Evolutionary conservation across 1,140 invertebrate genomes (phyloP).

Genomic region (Platyscapa corneri): DNA sequence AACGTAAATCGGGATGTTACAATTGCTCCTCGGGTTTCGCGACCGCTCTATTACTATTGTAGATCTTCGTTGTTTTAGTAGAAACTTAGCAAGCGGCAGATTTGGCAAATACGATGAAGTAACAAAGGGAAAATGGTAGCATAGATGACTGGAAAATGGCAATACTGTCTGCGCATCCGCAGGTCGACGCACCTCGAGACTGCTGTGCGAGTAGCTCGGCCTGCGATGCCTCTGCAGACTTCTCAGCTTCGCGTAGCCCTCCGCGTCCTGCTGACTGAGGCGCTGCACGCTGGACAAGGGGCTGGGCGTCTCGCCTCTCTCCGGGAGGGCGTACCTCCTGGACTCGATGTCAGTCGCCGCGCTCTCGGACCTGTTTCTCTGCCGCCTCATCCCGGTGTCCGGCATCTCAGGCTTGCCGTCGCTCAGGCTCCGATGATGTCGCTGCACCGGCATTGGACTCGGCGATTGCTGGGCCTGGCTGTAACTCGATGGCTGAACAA

Average conservation of each 20-base stretch:
- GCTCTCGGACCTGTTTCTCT: slow-evolving; percentile 71
- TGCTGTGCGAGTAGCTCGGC: slow-evolving; percentile 73
- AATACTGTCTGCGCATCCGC: too few relatives aligned
- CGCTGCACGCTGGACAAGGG: slow-evolving; percentile 87
- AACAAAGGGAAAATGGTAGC: too few relatives aligned
- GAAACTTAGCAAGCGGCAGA: too few relatives aligned
- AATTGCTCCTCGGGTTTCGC: too few relatives aligned
- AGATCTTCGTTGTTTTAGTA: too few relatives aligned
- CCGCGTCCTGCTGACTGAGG: slow-evolving; percentile 82
- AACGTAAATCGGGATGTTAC: too few relatives aligned
- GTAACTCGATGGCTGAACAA: slow-evolving; percentile 74
- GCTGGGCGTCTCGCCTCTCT: slow-evolving; percentile 83
- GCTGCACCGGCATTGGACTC: slow-evolving; percentile 67
- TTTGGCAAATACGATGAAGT: too few relatives aligned
- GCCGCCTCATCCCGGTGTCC: slow-evolving; percentile 64
- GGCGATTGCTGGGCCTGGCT: slow-evolving; percentile 65
- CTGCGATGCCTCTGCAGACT: slow-evolving; percentile 81
- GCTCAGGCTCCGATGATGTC: slow-evolving; percentile 71
- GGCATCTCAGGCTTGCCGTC: slow-evolving; percentile 71
- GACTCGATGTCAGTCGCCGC: slow-evolving; percentile 70
- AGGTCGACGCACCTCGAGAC: slow-evolving; percentile 62
- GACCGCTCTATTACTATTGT: too few relatives aligned
- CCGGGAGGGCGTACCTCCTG: slow-evolving; percentile 66
- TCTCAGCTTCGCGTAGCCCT: slow-evolving; percentile 88
- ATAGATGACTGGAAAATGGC: too few relatives aligned